Evolutionary conservation across 2,113 vertebrate species (phyloP).

Genomic region (Cnemophilus loriae): DNA sequence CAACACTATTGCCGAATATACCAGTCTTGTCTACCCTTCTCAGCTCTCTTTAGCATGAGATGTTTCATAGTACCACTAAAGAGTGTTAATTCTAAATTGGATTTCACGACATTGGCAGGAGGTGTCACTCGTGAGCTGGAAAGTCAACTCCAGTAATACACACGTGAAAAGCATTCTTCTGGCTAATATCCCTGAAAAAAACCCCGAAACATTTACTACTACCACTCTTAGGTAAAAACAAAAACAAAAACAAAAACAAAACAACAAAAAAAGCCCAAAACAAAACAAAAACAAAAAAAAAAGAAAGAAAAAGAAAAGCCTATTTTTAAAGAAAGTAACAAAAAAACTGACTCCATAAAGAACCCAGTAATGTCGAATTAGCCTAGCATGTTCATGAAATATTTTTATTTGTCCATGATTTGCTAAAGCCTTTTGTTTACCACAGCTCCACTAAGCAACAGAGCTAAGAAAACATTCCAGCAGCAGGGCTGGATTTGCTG

Average conservation of each 20-base stretch:
- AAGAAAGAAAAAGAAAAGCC: not conserved
- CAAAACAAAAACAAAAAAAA: too few relatives aligned
- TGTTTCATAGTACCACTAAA: not conserved
- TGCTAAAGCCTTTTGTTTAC: not conserved
- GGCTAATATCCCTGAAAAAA: not conserved
- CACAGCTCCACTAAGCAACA: not conserved
- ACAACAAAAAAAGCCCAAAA: too few relatives aligned
- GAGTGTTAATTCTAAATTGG: not conserved
- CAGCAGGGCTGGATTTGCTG: not conserved
- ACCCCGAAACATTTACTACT: not conserved
- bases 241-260: too few relatives aligned
- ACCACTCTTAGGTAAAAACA: too few relatives aligned
- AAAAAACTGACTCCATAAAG: not conserved
- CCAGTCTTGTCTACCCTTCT: not conserved
- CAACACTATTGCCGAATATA: not conserved
- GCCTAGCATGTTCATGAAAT: not conserved
- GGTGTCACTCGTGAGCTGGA: not conserved
- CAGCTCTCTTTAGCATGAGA: not conserved
- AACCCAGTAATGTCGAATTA: not conserved
- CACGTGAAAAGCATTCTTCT: not conserved
- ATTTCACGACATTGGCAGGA: not conserved
- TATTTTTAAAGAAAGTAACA: not conserved
- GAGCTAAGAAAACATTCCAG: not conserved
- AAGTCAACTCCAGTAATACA: not conserved
- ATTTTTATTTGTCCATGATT: not conserved